Evolutionary conservation across 2,888 invertebrate species (phyloP).

Genomic region (Acronicta psi): DNA sequence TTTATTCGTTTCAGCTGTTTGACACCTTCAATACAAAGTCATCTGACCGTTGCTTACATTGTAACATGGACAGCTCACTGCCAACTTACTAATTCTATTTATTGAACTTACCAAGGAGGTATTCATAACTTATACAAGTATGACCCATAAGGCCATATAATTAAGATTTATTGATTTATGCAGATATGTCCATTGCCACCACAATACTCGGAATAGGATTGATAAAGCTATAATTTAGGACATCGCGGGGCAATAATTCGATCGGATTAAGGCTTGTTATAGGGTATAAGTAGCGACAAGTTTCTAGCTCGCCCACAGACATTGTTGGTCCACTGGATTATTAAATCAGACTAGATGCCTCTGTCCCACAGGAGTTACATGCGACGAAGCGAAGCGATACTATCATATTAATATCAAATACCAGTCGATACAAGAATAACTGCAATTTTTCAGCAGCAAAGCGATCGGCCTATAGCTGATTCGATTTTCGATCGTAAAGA

Average conservation of each 20-base stretch:
- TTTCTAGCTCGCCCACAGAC: constrained; percentile 41
- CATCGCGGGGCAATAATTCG: constrained; percentile 41
- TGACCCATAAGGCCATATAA: constrained; percentile 36
- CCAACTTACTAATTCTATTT: not conserved
- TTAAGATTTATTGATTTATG: constrained; percentile 39
- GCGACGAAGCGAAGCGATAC: not conserved
- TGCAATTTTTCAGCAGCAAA: no score
- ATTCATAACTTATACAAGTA: constrained; percentile 25
- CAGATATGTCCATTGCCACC: constrained; percentile 32
- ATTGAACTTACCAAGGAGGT: constrained; percentile 15
- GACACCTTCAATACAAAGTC: no score
- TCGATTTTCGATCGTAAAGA: no score
- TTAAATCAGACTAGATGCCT: constrained; percentile 26
- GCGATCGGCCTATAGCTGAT: no score
- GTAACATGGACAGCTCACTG: no score
- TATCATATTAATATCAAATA: not conserved
- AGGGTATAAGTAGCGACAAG: constrained; percentile 38
- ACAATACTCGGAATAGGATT: constrained; percentile 35
- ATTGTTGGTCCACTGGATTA: constrained; percentile 38
- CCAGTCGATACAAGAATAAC: no score
- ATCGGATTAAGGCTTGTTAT: constrained; percentile 51
- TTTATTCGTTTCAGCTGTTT: no score
- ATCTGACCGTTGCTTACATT: no score
- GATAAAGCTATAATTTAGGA: constrained; percentile 52
- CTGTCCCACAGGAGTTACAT: not conserved